phyloP scores from a whole-genome alignment of 2,888 invertebrate genomes.

The Ophion costatus region DNA sequence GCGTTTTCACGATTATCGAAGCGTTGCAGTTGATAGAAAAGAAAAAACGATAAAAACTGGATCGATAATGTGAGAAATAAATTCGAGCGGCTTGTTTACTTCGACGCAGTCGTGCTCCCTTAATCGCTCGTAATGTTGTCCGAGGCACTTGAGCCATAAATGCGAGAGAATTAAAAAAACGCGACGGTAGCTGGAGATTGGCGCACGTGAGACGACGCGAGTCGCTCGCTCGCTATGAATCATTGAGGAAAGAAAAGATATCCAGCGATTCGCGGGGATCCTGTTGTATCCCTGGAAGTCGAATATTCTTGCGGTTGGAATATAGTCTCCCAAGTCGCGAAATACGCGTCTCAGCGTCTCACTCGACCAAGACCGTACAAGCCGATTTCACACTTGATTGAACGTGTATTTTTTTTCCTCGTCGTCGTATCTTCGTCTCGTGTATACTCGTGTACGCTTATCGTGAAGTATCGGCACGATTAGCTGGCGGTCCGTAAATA shows the following conservation, averaged over 20 bases:
- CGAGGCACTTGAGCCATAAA: conserved; percentile 41
- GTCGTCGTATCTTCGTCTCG: not conserved
- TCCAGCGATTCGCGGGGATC: conserved; percentile 63
- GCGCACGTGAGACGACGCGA: conserved; percentile 42
- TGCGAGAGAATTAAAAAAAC: conserved; percentile 68
- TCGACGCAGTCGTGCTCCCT: conserved; percentile 11
- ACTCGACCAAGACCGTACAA: not conserved
- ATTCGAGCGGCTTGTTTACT: conserved; percentile 10
- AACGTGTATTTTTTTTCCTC: not conserved
- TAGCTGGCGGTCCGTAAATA: conserved; percentile 39
- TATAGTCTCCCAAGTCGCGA: conserved; percentile 63
- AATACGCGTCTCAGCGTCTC: not conserved
- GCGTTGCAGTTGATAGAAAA: not conserved
- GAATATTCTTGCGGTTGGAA: conserved; percentile 56
- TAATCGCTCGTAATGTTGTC: not conserved
- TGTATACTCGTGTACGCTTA: conserved; percentile 7
- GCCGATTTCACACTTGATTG: conserved; percentile 10
- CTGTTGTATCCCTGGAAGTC: conserved; percentile 65
- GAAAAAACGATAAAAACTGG: not conserved
- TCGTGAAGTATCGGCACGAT: conserved; percentile 39
- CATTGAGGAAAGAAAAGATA: conserved; percentile 68
- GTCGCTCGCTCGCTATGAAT: conserved; percentile 67
- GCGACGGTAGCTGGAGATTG: conserved; percentile 64
- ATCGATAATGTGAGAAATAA: not conserved
- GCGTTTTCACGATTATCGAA: not conserved